Percentiles rank a stretch among this genome's conserved stretches.
Evolutionary conservation across 1,140 invertebrate genomes (phyloP).

Genomic region (Microplitis mediator): DNA sequence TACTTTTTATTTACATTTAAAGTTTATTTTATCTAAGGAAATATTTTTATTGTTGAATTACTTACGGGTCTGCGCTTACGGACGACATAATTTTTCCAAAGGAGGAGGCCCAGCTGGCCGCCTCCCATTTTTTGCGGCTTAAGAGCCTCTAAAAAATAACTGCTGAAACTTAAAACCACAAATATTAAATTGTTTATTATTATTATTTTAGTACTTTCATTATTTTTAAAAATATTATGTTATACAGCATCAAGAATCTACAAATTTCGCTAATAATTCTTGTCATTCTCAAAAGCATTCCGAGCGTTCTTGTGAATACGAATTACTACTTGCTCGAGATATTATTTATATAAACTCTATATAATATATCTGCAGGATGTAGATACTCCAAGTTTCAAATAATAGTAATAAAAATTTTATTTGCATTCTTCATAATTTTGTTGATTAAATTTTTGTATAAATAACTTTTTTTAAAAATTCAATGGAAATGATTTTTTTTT

Average conservation of each 20-base stretch:
- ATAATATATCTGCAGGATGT: too few species aligned
- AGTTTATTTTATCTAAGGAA: not conserved
- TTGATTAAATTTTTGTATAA: too few species aligned
- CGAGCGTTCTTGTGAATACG: not conserved
- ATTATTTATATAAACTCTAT: too few species aligned
- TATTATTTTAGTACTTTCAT: not conserved
- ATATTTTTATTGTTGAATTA: slow-evolving; percentile 14
- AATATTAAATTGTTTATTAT: not conserved
- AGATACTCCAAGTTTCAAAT: too few species aligned
- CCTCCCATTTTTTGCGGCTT: slow-evolving; percentile 43
- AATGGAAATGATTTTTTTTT: too few species aligned
- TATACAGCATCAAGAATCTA: not conserved
- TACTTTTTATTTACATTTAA: not conserved
- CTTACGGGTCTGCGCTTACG: slow-evolving; percentile 65
- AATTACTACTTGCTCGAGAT: not conserved
- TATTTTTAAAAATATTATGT: too few species aligned
- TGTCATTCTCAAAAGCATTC: not conserved
- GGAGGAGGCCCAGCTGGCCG: slow-evolving; percentile 64
- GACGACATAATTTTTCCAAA: slow-evolving; percentile 69
- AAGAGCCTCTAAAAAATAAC: not conserved
- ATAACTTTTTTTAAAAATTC: too few species aligned
- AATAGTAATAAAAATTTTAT: too few species aligned
- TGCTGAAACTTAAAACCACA: slow-evolving; percentile 8
- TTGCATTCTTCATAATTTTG: too few species aligned
- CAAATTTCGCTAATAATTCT: not conserved